Percentiles rank a stretch among this genome's conserved stretches.
Conservation (phyloP, 1,140 invertebrate species). For the Cydia pomonella region DNA sequence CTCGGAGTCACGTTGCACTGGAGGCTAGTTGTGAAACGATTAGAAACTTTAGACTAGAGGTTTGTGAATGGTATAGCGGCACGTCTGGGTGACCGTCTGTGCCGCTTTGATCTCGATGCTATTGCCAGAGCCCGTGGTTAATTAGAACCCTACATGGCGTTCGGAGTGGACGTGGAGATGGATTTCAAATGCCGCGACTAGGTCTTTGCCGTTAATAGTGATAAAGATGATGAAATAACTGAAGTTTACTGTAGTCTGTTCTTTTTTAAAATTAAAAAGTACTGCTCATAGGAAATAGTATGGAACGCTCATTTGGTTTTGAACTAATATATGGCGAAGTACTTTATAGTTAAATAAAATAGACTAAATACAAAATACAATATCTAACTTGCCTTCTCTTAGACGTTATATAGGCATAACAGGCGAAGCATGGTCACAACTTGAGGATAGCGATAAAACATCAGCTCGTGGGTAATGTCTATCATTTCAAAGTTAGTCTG, state of each 20-base stretch:
- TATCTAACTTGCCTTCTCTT: no score
- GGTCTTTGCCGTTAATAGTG: not conserved
- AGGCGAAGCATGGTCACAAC: no score
- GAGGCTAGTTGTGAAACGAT: not conserved
- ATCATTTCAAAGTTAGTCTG: no score
- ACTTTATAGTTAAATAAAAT: no score
- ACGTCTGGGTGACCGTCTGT: constrained; percentile 70
- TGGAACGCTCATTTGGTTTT: no score
- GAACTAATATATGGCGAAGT: not conserved
- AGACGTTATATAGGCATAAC: no score
- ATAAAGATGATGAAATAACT: not conserved
- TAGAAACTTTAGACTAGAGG: constrained; percentile 1
- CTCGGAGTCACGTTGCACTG: not conserved
- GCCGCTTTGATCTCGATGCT: constrained; percentile 48
- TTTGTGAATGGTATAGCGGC: constrained; percentile 12
- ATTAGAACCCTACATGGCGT: constrained; percentile 56
- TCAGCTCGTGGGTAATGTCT: no score
- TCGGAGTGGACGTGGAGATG: not conserved
- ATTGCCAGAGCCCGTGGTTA: constrained; percentile 43
- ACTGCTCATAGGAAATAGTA: no score
- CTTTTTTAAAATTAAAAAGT: no score
- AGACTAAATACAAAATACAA: no score
- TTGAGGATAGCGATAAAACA: no score
- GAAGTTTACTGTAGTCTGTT: no score
- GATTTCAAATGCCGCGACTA: not conserved